Base-by-base conservation (phyloP, 2,113 vertebrate species). In the Elanus axillaris region DNA sequence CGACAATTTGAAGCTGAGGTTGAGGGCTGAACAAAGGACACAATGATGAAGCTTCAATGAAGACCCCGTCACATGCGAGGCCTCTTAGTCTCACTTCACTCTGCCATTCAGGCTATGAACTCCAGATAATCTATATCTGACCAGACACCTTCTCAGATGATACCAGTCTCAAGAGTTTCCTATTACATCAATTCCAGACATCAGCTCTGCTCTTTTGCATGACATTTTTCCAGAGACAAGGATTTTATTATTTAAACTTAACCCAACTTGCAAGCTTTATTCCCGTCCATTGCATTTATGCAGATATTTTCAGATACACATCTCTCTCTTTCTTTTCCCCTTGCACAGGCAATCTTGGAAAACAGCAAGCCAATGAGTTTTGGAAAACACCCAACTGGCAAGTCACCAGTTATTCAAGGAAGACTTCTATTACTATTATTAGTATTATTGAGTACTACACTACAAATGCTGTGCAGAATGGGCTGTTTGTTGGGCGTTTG, bases 391-490 rank as follows among this genome's bases (percentile, higher is more conserved):
- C 26, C 94, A 96, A 56, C 80, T 96, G 96, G 87, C 89, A 90
- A 78, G 34, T 48, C 48, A 82, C 74, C 92, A 96, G 56, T 59
- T 96, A 72, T n/a, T 78, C 69, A 96, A 53, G 53, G 80, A 93
- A 89, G 73, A 73, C 32, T 91, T 93, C 82, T 86, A 96, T 85
- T 91, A 85, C 73, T 91, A 84, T 94, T 90, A 94, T 89, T 88
- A 95, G 79, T 40, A 88, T 90, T 80, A 84, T 67, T 94, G 93
- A 82, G 77, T 52, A 85, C 47, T 93, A 72, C 1, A 1, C 40
- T 79, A 80, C 77, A 94, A 94, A 87, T 62, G 74, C 74, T 88
- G n/a, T 69, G 84, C 87, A 96, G 77, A 94, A 96, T 25, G 45
- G 47, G 62, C n/a, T 85, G 76, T 81, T 94, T 93, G 86, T 32